Evolutionary conservation across 2,888 invertebrate species (phyloP), one percentile per base, ranked within the genome.

Genomic region (Pyrocoelia pectoralis): DNA sequence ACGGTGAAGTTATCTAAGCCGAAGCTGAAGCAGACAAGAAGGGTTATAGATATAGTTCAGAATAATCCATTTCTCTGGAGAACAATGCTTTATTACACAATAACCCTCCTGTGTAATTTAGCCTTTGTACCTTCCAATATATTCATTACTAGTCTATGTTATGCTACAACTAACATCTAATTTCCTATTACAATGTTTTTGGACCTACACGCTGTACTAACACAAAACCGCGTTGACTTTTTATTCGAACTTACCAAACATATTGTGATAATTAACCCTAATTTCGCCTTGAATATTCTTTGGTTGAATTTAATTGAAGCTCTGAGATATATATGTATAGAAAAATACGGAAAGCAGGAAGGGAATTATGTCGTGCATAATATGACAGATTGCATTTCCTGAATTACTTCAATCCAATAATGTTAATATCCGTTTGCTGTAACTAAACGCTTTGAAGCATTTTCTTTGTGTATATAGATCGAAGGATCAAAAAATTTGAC

Each of bases 21-120:
- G 70, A 71, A 68, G 70, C 66, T 71, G 73, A 73, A 71, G 73
- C 71, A 69, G 60, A 71, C 73, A 76, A 76, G 76, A 76, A 76
- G 73, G 73, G 72, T 71, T 71, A 76, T 75, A 74, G 76, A 76
- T 74, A 66, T 66, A 76, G 74, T 74, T 75, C 72, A 71, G 75
- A 74, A 76, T 75, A 75, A 74, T 79, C 78, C 77, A 75, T 80
- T 79, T 74, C 79, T 80, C 80, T 68, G 71, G 80, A 80, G 81
- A 80, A 81, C 80, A 81, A 81, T 80, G 79, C 78, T 79, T 80
- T 80, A 81, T 80, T 79, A 80, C 78, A 79, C 79, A 79, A 79
- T 79, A 79, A 80, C 79, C 79, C 79, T 77, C 76, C 74, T 77
- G 77, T 73, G 78, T 79, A 80, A 81, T 79, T 81, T 80, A 80